Base-by-base conservation (phyloP, 2,113 vertebrate genomes). In the Dicentrarchus labrax region DNA sequence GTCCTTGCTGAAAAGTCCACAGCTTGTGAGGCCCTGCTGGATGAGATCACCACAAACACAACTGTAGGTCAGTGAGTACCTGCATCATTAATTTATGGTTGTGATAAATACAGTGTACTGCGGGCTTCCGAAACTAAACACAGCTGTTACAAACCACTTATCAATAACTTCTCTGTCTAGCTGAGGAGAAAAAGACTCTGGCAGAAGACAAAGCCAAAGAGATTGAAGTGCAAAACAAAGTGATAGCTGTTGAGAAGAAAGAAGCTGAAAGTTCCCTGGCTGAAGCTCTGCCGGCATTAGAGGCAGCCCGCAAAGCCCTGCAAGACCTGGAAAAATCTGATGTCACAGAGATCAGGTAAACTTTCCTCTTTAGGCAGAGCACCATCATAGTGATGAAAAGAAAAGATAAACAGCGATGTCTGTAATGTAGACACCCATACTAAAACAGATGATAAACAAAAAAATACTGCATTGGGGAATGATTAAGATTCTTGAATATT, bases 311-410 rank as follows among this genome's bases (percentile, higher is more conserved):
- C 60, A 75, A 94, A 8, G 97, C 98, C 72, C 94, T 99, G 41
- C 96, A 98, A 93, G 96, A 97, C 88, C 96, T 99, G 56, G 97
- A 99, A 51, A 99, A 97, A 90, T 97, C 97, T 0, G 98, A 99
- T 10, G 97, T 99, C 90, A 98, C 97, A 0, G 98, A 99, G 90
- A 99, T 99, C 82, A 96, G 98, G 98, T 99, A 89, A 83, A 24
- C 38, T 48, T 4, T 36, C 4, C 1, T 41, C 6, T 21, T 67
- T 10, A n/a, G 16, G 38, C 45, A 83, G 16, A 69, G 48, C 6
- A 15, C 48, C 0, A 54, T 73, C 79, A 22, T 59, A 15, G n/a
- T 77, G 24, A 51, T 64, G 6, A 47, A 75, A 30, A 30, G 30
- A 72, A 48, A 38, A 64, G 45, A 45, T 47, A 41, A 57, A 54